phyloP scores from a whole-genome alignment of 2,888 invertebrate genomes.

The Byasa hedistus region DNA sequence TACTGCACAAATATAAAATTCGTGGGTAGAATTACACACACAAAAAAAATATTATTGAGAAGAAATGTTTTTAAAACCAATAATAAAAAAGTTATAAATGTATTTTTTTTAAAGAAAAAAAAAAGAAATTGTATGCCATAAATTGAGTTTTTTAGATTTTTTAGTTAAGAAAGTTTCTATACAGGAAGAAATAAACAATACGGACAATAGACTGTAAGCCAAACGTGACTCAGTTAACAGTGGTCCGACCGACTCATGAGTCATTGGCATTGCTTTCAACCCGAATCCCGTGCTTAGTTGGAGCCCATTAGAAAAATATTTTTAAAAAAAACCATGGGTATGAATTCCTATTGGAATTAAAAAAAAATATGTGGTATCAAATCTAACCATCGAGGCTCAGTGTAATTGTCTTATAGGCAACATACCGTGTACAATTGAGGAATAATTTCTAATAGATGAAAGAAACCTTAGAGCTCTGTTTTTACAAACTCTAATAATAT shows the following conservation, averaged over 20 bases:
- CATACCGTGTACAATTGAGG: not conserved
- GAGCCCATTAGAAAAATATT: not conserved
- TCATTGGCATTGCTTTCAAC: conserved; percentile 19
- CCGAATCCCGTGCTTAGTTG: conserved; percentile 14
- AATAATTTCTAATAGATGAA: too few species aligned
- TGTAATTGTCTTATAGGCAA: not conserved
- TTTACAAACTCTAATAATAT: too few species aligned
- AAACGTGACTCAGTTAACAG: conserved; percentile 20
- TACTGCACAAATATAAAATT: too few species aligned
- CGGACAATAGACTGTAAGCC: conserved; percentile 1
- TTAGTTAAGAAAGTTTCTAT: not conserved
- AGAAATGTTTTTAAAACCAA: not conserved
- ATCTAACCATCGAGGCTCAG: not conserved
- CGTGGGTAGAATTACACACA: too few species aligned
- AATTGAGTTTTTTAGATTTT: not conserved
- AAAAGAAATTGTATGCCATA: not conserved
- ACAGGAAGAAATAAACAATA: not conserved
- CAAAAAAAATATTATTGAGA: not conserved
- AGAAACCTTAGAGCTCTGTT: too few species aligned
- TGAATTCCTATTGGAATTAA: not conserved
- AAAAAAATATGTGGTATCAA: not conserved
- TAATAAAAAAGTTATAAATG: not conserved
- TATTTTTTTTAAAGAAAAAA: not conserved
- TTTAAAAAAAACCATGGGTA: not conserved
- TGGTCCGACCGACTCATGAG: conserved; percentile 18